Base-by-base conservation (phyloP, 2,888 invertebrate species). In the Strigamia maritima region DNA sequence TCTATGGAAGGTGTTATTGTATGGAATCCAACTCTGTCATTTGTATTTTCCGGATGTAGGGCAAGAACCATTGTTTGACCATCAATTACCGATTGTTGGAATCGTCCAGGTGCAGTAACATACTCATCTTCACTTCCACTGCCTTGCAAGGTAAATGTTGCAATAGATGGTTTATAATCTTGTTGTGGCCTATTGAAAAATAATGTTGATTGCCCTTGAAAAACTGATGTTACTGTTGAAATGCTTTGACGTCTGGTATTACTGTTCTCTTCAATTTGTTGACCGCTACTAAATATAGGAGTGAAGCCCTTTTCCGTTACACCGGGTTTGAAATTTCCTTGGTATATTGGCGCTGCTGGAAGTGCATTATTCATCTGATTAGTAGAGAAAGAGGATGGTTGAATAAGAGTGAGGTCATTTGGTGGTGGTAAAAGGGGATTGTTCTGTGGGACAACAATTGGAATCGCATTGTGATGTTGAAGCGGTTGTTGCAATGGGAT, bases 181-280 rank as follows among this genome's bases (percentile, higher is more conserved):
- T 35, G 54, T 22, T 74, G 38, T n/a, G 49, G 70, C 38, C 80
- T 26, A 19, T 60, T 79, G 75, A 81, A 79, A 26, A 81, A 81
- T 14, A 81, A 78, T 26, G 81, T 81, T 1, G 81, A 81, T 54
- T 81, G 80, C 24, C 81, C 81, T 79, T 81, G 79, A 3, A 80
- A 60, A n/a, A 81, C 80, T 19, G 81, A 79, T 60, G 81, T 81
- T n/a, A 81, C 78, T 19, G 80, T 81, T 16, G 70, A 70, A 70
- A 70, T 70, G 40, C 79, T 80, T n/a, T 76, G 38, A 2, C 24
- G 44, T 24, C 14, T 22, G 60, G 26, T 16, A 31, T 65, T 80
- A 10, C 31, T 40, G 2, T 74, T 78, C 74, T 80, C 77, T 70
- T 26, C 26, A 8, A 22, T 31, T n/a, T 31, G 28, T 19, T n/a